phyloP scores from a whole-genome alignment of 2,888 invertebrate genomes.

The Sipha maydis region DNA sequence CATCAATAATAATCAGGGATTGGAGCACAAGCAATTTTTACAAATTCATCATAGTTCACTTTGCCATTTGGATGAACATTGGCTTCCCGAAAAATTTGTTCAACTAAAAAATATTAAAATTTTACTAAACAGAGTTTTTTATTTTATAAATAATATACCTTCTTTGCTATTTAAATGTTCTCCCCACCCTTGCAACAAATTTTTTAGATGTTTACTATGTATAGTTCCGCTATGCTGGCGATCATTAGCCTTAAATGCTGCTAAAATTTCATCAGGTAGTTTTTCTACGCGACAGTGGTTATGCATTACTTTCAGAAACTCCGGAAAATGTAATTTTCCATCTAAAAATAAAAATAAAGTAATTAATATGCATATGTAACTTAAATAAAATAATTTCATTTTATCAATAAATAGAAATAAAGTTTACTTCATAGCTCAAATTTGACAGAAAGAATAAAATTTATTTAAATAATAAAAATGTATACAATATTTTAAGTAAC shows the following conservation, averaged over 20 bases:
- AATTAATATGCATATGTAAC: neutral
- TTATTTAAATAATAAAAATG: too few relatives aligned
- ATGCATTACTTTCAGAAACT: constrained; percentile 95
- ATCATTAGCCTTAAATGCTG: constrained; percentile 91
- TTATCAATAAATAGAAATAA: too few relatives aligned
- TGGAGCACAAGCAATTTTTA: constrained; percentile 91
- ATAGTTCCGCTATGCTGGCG: constrained; percentile 78
- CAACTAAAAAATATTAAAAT: constrained; percentile 70
- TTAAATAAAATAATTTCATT: neutral
- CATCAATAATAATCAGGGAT: constrained; percentile 89
- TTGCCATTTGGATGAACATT: constrained; percentile 83
- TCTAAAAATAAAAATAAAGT: constrained; percentile 69
- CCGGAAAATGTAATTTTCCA: constrained; percentile 93
- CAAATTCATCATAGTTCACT: constrained; percentile 90
- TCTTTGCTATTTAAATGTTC: constrained; percentile 79
- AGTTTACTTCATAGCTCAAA: too few relatives aligned
- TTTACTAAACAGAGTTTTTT: neutral
- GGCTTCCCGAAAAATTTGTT: constrained; percentile 91
- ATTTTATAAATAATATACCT: constrained; percentile 68
- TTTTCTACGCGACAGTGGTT: constrained; percentile 86
- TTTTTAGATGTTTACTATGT: constrained; percentile 83
- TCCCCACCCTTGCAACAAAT: constrained; percentile 90
- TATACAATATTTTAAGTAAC: too few relatives aligned
- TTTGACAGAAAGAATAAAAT: too few relatives aligned
- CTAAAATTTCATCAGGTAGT: constrained; percentile 82